Conservation (phyloP, 2,888 invertebrate genomes). For the Megamerina dolium region DNA sequence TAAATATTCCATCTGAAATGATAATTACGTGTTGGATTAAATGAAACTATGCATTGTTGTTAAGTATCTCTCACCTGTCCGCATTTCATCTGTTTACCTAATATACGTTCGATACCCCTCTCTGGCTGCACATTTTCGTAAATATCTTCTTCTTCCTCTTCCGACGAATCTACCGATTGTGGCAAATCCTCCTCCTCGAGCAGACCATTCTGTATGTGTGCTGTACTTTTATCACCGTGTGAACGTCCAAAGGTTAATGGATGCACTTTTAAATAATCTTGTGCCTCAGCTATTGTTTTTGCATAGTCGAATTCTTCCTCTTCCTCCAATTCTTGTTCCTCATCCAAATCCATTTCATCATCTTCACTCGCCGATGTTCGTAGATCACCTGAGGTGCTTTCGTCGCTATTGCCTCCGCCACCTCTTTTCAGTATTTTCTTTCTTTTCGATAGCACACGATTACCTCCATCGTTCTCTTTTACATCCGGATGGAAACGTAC, state of each 20-base stretch:
- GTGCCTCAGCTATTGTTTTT: conserved; percentile 34
- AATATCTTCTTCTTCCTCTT: conserved; percentile 27
- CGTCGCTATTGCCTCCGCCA: conserved; percentile 1
- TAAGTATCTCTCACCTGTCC: conserved; percentile 28
- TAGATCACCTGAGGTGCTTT: conserved; percentile 5
- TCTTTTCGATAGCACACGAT: conserved; percentile 23
- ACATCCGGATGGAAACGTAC: conserved; percentile 38
- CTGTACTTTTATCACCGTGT: conserved; percentile 26
- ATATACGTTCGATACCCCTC: conserved; percentile 36
- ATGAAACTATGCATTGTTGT: not conserved
- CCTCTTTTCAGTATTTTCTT: conserved; percentile 26
- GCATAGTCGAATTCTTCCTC: conserved; percentile 35
- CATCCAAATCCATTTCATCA: conserved; percentile 19
- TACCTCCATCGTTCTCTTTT: conserved; percentile 36
- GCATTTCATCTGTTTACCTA: conserved; percentile 37
- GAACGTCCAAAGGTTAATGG: conserved; percentile 38
- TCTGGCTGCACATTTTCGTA: conserved; percentile 33
- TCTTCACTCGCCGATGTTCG: conserved; percentile 5
- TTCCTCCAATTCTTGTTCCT: conserved; percentile 17
- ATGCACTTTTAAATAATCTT: conserved; percentile 33
- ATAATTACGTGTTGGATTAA: not conserved
- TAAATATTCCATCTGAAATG: conserved; percentile 33
- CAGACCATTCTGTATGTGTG: conserved; percentile 24
- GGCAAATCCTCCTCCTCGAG: conserved; percentile 26
- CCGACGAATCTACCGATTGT: conserved; percentile 18